These are phyloP conservation scores for Takifugu ocellatus DNA, from an alignment of 2,797 vertebrate genomes.

Conservation along the genomic window DNA sequence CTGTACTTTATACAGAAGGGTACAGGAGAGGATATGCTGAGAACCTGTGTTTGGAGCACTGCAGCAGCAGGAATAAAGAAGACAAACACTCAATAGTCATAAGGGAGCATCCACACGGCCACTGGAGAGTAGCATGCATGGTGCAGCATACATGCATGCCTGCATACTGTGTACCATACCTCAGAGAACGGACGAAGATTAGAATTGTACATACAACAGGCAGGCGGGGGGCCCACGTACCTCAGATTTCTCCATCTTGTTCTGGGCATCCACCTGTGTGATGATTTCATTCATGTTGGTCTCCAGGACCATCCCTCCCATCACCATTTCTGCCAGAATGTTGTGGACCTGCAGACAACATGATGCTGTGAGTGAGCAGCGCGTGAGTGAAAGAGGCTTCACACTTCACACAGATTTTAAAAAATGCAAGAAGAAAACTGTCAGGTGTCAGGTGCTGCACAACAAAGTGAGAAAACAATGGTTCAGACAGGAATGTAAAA, in stretches of 20 bases:
- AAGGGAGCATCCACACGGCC: conserved; percentile 64
- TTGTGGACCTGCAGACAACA: conserved; percentile 88
- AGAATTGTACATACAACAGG: conserved; percentile 28
- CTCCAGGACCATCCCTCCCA: conserved; percentile 99
- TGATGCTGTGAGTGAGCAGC: not conserved
- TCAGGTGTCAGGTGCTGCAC: too few species aligned
- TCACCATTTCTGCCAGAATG: conserved; percentile 98
- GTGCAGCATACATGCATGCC: conserved; percentile 76
- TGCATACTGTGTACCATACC: conserved; percentile 61
- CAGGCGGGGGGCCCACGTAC: conserved; percentile 71
- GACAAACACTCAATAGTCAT: conserved; percentile 63
- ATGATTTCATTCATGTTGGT: conserved; percentile 99
- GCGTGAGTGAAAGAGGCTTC: too few species aligned
- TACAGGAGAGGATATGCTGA: conserved; percentile 35
- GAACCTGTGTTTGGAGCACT: conserved; percentile 53
- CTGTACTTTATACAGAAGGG: conserved; percentile 22
- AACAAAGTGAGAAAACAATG: too few species aligned
- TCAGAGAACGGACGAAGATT: conserved; percentile 28
- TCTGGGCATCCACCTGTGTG: conserved; percentile 94
- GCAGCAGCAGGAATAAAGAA: conserved; percentile 45
- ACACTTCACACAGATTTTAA: too few species aligned
- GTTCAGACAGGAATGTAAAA: too few species aligned
- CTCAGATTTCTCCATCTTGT: conserved; percentile 99
- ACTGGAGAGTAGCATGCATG: conserved; percentile 65
- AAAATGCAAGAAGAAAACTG: too few species aligned